phyloP scores from a whole-genome alignment of 2,888 invertebrate species.

The Polydesmus complanatus region DNA sequence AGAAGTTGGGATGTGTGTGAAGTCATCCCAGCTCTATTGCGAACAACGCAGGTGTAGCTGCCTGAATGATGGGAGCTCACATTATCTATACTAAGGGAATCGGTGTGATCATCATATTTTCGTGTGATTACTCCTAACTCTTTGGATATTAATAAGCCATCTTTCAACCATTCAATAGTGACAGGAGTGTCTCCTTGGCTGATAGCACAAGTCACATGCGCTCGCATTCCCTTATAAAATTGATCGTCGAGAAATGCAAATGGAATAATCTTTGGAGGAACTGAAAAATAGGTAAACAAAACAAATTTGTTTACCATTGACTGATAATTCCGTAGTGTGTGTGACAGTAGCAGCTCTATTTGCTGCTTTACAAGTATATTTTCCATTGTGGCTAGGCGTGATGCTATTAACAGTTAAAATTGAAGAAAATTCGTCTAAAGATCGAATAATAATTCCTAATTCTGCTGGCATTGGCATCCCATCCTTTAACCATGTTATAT shows the following conservation, averaged over 20 bases:
- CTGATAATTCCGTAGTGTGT: conserved; percentile 63
- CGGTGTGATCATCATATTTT: conserved; percentile 21
- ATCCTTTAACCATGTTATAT: conserved; percentile 70
- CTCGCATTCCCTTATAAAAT: conserved; percentile 24
- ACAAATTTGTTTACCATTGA: conserved; percentile 55
- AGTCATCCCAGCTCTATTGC: conserved; percentile 21
- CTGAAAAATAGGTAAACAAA: conserved; percentile 33
- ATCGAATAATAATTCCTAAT: conserved; percentile 16
- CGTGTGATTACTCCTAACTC: conserved; percentile 21
- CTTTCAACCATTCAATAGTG: conserved; percentile 18
- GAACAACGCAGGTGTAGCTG: conserved; percentile 18
- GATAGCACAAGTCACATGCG: conserved; percentile 18
- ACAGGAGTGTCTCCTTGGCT: conserved; percentile 19
- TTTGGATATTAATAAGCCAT: conserved; percentile 12
- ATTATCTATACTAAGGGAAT: conserved; percentile 24
- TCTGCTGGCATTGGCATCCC: conserved; percentile 41
- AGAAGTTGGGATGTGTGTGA: conserved; percentile 22
- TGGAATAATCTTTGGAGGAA: conserved; percentile 54
- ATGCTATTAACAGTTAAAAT: conserved; percentile 63
- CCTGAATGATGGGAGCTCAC: conserved; percentile 21
- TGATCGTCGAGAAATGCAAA: conserved; percentile 57
- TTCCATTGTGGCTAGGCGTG: conserved; percentile 57
- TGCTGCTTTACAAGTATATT: conserved; percentile 63
- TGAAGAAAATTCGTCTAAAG: conserved; percentile 53
- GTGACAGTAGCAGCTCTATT: conserved; percentile 64